Conservation (phyloP, 2,113 vertebrate genomes). For the Speoplatyrhinus poulsoni region DNA sequence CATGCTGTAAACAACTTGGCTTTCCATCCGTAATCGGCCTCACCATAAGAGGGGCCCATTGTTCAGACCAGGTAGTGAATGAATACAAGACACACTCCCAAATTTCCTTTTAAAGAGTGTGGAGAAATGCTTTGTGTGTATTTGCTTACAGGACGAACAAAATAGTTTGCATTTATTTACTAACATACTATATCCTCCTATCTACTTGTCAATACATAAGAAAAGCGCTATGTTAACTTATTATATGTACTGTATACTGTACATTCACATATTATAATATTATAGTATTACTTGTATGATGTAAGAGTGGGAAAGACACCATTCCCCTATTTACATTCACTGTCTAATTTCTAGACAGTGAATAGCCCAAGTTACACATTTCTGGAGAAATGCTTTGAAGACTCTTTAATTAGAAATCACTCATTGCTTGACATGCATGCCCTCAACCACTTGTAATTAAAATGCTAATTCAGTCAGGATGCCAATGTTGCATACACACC, state of each 20-base stretch:
- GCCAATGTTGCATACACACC: conserved; percentile 54
- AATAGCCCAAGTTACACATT: conserved; percentile 38
- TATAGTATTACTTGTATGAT: no score
- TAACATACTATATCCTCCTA: background rate
- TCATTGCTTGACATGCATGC: conserved; percentile 57
- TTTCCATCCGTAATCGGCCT: conserved; percentile 22
- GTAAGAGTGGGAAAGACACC: no score
- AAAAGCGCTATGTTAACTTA: no score
- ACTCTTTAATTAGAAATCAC: conserved; percentile 65
- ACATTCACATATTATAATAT: no score
- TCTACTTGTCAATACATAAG: no score
- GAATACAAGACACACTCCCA: conserved; percentile 31
- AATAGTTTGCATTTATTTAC: background rate
- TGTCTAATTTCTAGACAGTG: background rate
- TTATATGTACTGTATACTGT: no score
- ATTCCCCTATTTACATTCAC: conserved; percentile 10
- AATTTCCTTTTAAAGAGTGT: conserved; percentile 43
- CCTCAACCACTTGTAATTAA: conserved; percentile 66
- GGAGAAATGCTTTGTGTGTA: conserved; percentile 16
- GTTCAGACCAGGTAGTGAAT: conserved; percentile 36
- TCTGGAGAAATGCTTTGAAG: conserved; percentile 51
- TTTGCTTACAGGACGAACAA: conserved; percentile 24
- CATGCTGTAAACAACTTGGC: conserved; percentile 43
- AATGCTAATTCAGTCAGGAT: conserved; percentile 62
- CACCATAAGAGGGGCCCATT: conserved; percentile 35